phyloP scores from a whole-genome alignment of 1,140 invertebrate species.

The Papilio aristodemus region DNA sequence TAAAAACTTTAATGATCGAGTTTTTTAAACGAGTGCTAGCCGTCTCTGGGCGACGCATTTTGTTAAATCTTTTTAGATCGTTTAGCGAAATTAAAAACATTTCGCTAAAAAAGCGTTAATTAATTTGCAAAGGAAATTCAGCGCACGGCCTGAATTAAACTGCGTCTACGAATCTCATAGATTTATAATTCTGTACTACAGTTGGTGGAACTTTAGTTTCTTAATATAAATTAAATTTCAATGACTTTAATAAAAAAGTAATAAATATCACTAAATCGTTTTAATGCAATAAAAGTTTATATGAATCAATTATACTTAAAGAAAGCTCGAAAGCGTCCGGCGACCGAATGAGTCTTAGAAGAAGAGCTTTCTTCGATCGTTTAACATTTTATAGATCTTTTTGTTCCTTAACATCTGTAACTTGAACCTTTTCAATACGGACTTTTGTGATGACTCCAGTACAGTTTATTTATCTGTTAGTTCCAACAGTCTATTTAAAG shows the following conservation, averaged over 20 bases:
- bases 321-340: neutral
- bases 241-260: neutral
- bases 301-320: neutral
- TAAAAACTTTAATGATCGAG: slow-evolving; percentile 3
- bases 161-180: neutral
- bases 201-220: neutral
- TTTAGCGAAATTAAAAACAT: slow-evolving; percentile 6
- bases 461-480: neutral
- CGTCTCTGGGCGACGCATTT: neutral
- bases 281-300: neutral
- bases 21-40: neutral
- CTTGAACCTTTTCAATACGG: neutral
- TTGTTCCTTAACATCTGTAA: neutral
- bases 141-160: neutral
- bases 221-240: neutral
- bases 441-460: neutral
- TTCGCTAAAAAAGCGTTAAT: slow-evolving; percentile 11
- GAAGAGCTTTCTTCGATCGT: neutral
- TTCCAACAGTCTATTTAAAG: neutral
- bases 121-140: slow-evolving; percentile 12
- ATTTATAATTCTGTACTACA: neutral
- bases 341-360: neutral
- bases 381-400: neutral
- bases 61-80: neutral
- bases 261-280: neutral